These are phyloP conservation scores for Cryptoprocta ferox DNA, from an alignment of 2,797 vertebrate species.

Conservation along the genomic window DNA sequence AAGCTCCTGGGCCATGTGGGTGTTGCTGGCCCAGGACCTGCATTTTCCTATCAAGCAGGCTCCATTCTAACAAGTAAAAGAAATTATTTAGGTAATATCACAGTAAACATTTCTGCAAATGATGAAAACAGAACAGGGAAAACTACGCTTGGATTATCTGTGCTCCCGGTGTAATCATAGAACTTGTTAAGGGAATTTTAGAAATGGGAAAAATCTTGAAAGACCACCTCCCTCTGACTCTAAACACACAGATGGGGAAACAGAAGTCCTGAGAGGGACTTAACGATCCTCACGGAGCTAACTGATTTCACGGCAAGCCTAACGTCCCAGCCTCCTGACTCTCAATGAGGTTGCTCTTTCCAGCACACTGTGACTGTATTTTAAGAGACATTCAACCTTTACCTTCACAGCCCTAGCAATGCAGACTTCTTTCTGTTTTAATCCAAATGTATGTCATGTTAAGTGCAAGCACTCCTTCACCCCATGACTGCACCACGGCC, in stretches of 20 bases:
- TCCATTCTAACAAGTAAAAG: not conserved
- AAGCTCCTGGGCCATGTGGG: not conserved
- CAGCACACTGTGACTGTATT: not conserved
- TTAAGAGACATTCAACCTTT: not conserved
- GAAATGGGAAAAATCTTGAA: constrained; percentile 2
- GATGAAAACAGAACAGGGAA: not conserved
- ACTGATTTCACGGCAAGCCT: not conserved
- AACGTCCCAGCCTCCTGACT: not conserved
- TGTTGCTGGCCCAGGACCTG: not conserved
- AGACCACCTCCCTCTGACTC: not conserved
- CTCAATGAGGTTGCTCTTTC: not conserved
- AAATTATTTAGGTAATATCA: not conserved
- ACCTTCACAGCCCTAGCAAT: not conserved
- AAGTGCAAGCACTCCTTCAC: not conserved
- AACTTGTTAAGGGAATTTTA: not conserved
- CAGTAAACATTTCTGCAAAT: constrained; percentile 21
- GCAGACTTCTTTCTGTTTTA: not conserved
- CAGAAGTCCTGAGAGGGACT: not conserved
- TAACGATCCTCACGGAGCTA: not conserved
- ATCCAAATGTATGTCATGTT: not conserved
- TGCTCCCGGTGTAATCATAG: not conserved
- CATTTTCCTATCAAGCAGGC: not conserved
- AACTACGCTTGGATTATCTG: not conserved
- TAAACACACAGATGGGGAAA: not conserved
- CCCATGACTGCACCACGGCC: not conserved